Base-by-base conservation (phyloP, 2,113 vertebrate species). In the Nicator chloris region DNA sequence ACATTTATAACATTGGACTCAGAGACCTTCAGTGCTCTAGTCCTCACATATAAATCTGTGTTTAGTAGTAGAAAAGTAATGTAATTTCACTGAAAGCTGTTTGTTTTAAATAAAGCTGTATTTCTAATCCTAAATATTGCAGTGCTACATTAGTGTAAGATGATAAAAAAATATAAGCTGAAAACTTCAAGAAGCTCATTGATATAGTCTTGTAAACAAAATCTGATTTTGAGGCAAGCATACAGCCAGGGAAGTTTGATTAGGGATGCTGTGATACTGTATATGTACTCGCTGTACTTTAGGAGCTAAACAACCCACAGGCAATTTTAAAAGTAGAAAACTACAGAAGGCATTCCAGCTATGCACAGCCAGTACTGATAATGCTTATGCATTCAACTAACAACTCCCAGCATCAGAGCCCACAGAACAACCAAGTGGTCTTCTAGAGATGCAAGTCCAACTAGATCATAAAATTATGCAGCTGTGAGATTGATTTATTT, bases 1-100 rank as follows among this genome's bases (percentile, higher is more conserved):
- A 73, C 90, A 93, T 96, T 87, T 88, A 76, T 89, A 89, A 97
- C 33, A 84, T 12, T 65, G 31, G 86, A 90, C 59, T 91, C 54
- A 0, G 50, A 95, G 93, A 94, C 88, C 88, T 96, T 96, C 94
- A 57, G 31, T 57, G 79, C 81, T 92, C 49, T 42, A 56, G 33
- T 57, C 51, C 56, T 61, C 71, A 90, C 76, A 93, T 45, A 96
- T 88, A 92, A 96, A 88, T 94, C 90, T 90, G 28, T 18, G 49
- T 86, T 86, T 92, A 93, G 76, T 70, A 92, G 78, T 37, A 71
- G 64, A 75, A 94, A 81, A 35, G 90, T 73, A 92, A 78, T 64
- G 69, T 31, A 73, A 86, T 96, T 94, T 86, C 65, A 72, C 50
- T 53, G 60, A 78, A 82, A 83, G 68, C 59, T 54, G 16, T 70